A percentile compares a stretch with the other conserved stretches of the same genome.
phyloP scores from a whole-genome alignment of 2,888 invertebrate species.

The Chalcis sispes region DNA sequence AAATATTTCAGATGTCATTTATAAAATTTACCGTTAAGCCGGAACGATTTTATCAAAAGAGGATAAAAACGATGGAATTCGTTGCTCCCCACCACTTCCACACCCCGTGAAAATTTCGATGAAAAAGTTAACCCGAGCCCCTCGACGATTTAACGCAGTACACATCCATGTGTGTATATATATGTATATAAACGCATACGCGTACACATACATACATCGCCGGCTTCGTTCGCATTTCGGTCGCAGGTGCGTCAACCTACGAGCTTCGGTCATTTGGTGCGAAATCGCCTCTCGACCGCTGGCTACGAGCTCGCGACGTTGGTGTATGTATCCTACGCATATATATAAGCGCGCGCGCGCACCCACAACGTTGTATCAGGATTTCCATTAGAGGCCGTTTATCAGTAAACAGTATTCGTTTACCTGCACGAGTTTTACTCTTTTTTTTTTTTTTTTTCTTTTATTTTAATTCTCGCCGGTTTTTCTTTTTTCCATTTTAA shows the following conservation, averaged over 20 bases:
- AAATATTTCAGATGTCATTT: too few relatives aligned
- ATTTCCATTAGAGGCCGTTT: conserved; percentile 34
- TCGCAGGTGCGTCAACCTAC: conserved; percentile 40
- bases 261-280: conserved; percentile 24
- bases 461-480: neutral
- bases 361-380: conserved; percentile 27
- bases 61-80: too few relatives aligned
- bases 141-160: conserved; percentile 22
- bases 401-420: conserved; percentile 31
- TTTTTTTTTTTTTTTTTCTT: neutral
- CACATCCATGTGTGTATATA: too few relatives aligned
- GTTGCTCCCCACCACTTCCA: too few relatives aligned
- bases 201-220: too few relatives aligned
- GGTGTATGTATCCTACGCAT: neutral
- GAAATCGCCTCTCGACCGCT: conserved; percentile 22
- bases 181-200: too few relatives aligned
- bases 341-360: neutral
- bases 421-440: neutral
- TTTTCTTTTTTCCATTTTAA: too few relatives aligned
- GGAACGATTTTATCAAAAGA: conserved; percentile 28
- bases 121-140: neutral
- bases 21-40: too few relatives aligned
- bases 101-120: too few relatives aligned
- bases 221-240: too few relatives aligned
- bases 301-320: neutral